These are phyloP conservation scores for Ascidia mentula DNA, from an alignment of 23 tunicate species.

Conservation along the genomic window DNA sequence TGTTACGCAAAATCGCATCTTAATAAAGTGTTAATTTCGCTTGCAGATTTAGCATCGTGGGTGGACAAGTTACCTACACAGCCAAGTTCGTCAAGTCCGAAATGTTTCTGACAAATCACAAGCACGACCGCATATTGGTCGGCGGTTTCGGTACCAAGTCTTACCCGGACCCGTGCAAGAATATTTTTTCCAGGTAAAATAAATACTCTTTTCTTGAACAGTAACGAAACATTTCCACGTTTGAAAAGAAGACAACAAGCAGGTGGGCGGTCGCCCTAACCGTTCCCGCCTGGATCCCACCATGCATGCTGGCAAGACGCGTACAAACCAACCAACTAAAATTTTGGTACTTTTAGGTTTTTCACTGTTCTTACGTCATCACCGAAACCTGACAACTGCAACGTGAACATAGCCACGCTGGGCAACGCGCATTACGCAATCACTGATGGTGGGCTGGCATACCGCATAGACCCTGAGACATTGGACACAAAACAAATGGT, in stretches of 20 bases:
- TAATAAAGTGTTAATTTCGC: too few relatives aligned
- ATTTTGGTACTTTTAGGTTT: not conserved
- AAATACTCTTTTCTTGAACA: too few relatives aligned
- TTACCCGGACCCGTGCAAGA: not conserved
- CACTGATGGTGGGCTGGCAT: not conserved
- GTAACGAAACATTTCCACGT: too few relatives aligned
- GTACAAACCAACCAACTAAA: too few relatives aligned
- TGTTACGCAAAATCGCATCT: too few relatives aligned
- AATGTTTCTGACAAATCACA: not conserved
- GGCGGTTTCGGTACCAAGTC: too few relatives aligned
- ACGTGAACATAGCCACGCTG: constrained; percentile 3
- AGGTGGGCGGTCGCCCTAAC: too few relatives aligned
- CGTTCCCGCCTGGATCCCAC: too few relatives aligned
- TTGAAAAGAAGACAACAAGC: too few relatives aligned
- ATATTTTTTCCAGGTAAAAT: not conserved
- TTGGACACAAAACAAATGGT: not conserved
- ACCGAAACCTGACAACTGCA: not conserved
- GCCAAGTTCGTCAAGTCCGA: not conserved
- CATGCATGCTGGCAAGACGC: too few relatives aligned
- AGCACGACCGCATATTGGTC: too few relatives aligned
- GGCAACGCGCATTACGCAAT: not conserved
- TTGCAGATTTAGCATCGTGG: not conserved
- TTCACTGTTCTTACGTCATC: not conserved
- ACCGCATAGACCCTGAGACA: not conserved
- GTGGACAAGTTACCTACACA: not conserved